These are phyloP conservation scores for Hipparchia semele DNA, from an alignment of 2,888 invertebrate genomes.

Conservation along the genomic window DNA sequence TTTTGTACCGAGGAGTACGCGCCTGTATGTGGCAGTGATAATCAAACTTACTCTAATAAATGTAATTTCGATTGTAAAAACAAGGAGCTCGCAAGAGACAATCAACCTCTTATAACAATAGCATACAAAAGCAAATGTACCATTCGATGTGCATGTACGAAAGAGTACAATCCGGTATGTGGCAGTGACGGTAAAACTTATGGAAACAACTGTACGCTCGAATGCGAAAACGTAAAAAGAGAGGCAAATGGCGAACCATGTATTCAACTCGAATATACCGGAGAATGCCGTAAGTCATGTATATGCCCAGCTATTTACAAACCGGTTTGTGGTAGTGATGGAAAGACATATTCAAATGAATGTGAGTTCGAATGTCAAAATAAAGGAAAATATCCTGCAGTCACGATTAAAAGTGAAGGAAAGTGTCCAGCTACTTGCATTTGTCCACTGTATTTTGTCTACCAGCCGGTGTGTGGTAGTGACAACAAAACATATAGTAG, in stretches of 20 bases:
- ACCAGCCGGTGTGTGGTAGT: neutral
- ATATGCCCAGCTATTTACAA: conserved; percentile 13
- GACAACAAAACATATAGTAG: neutral
- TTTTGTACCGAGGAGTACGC: conserved; percentile 33
- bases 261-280: neutral
- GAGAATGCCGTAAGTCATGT: conserved; percentile 8
- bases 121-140: neutral
- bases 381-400: neutral
- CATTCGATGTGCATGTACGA: conserved; percentile 8
- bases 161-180: conserved; percentile 1
- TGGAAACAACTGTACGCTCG: neutral
- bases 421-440: neutral
- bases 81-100: neutral
- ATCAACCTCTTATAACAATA: neutral
- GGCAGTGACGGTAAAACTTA: conserved; percentile 14
- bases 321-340: conserved; percentile 39
- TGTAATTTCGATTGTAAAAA: conserved; percentile 33
- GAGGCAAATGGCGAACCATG: conserved; percentile 13
- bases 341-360: conserved; percentile 45
- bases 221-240: conserved; percentile 35
- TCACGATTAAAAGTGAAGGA: neutral
- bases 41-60: conserved; percentile 37
- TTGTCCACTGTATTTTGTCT: neutral
- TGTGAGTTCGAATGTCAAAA: conserved; percentile 42
- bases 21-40: conserved; percentile 41